A percentile compares a stretch with the other conserved stretches of the same genome.
Evolutionary conservation across 1,140 invertebrate species (phyloP).

Genomic region (Drosophila arizonae): DNA sequence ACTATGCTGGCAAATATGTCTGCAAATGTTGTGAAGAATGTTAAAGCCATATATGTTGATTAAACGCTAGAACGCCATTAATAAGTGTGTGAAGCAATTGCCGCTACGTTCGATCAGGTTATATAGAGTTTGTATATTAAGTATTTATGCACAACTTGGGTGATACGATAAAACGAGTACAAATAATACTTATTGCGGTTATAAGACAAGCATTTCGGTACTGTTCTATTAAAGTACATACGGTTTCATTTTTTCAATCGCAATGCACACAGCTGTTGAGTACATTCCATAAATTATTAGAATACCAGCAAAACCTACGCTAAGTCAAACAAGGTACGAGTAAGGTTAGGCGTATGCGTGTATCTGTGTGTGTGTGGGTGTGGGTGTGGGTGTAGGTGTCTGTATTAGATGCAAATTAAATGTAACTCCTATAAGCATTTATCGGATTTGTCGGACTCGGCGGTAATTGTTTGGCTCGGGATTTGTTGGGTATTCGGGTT

Average conservation of each 20-base stretch:
- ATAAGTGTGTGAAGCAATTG: constrained; percentile 41
- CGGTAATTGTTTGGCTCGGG: not conserved
- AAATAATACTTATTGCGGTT: constrained; percentile 43
- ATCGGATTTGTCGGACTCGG: constrained; percentile 34
- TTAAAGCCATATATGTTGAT: constrained; percentile 51
- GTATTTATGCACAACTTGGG: constrained; percentile 25
- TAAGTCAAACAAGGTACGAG: constrained; percentile 35
- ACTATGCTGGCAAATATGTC: constrained; percentile 33
- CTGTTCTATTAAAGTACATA: constrained; percentile 19
- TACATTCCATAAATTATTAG: constrained; percentile 18
- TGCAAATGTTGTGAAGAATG: constrained; percentile 46
- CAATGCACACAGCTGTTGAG: constrained; percentile 21
- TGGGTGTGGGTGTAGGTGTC: constrained; percentile 3
- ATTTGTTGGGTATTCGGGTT: not conserved
- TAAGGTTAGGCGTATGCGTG: constrained; percentile 10
- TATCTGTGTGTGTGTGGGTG: constrained; percentile 9
- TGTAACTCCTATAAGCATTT: constrained; percentile 38
- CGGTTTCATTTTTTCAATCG: constrained; percentile 9
- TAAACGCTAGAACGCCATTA: constrained; percentile 38
- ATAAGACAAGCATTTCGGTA: constrained; percentile 42
- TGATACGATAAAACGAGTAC: constrained; percentile 38
- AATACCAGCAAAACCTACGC: constrained; percentile 41
- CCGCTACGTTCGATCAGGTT: constrained; percentile 42
- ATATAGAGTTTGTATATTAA: constrained; percentile 20
- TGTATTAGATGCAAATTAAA: constrained; percentile 36